Evolutionary conservation across 2,888 invertebrate species (phyloP), one percentile per base, ranked within the genome.

Genomic region (Luffia ferchaultella): DNA sequence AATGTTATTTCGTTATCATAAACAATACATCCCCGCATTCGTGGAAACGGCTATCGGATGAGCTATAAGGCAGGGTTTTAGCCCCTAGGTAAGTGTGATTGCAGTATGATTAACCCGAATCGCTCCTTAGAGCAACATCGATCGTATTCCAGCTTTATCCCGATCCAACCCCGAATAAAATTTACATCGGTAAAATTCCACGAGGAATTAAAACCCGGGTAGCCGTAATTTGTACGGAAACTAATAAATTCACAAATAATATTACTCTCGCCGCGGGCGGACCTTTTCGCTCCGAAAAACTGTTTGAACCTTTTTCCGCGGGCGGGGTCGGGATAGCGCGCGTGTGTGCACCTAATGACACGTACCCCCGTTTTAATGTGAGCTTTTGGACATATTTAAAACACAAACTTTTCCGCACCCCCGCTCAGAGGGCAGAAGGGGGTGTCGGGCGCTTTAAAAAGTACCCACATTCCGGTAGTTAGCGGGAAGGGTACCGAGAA

Each of bases 181-280:
- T 76, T 64, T 69, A 67, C 64, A 63, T 70, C 69, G 67, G 70
- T 62, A 60, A 64, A 67, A 48, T 48, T 68, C 78, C 78, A 62
- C 61, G 53, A 70, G 78, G 78, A 76, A 76, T 78, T 75, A 77
- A 66, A 68, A 49, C n/a, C n/a, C 42, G 64, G 65, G 65, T 61
- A 58, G 62, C 57, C 52, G 58, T 50, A 50, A 50, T 50, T 50
- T 50, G 50, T 50, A 46, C 46, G 58, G 60, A 45, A 50, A 54
- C 79, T 79, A 82, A 82, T 80, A 82, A 76, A 82, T 80, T 67
- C 76, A 67, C 64, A 76, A 77, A 79, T 80, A 80, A 80, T 82
- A 76, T 70, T 68, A 61, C 42, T 12, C 42, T 16, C 43, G 42
- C 49, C 49, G 49, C 16, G 42, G 45, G 46, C 50, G 41, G 45